A percentile compares a stretch with the other conserved stretches of the same genome.
Evolutionary conservation across 2,797 vertebrate genomes (phyloP).

Genomic region (Anguilla obscura): DNA sequence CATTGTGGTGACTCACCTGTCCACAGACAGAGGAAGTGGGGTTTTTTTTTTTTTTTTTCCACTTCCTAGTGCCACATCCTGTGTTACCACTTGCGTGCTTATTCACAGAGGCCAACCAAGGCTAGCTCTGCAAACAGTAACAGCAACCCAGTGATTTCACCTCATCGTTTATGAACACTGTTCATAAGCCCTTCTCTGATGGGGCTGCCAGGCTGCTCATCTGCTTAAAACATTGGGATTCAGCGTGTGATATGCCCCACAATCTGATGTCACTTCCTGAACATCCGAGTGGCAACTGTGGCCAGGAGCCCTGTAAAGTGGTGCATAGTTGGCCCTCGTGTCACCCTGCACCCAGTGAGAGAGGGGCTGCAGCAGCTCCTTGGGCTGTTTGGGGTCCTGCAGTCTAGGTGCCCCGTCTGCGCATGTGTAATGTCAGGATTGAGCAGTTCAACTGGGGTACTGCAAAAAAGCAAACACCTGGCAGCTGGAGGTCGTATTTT

Average conservation of each 20-base stretch:
- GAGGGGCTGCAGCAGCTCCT: neutral
- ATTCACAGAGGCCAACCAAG: neutral
- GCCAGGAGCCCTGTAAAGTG: neutral
- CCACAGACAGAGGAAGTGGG: constrained; percentile 1
- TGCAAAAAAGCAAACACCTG: neutral
- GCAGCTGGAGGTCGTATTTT: neutral
- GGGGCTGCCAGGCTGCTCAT: neutral
- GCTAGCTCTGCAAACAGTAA: neutral
- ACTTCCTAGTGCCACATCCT: neutral
- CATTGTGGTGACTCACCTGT: neutral
- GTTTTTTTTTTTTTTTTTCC: neutral
- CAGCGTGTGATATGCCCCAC: neutral
- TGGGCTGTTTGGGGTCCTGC: neutral
- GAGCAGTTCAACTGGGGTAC: neutral
- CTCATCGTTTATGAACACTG: neutral
- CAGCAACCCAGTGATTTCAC: neutral
- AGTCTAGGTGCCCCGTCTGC: neutral
- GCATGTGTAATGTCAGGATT: neutral
- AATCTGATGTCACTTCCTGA: neutral
- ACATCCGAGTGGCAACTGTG: neutral
- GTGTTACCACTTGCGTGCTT: neutral
- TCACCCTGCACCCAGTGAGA: neutral
- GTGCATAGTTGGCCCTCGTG: neutral
- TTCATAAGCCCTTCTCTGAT: neutral
- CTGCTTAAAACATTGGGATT: neutral